A percentile compares a stretch with the other conserved stretches of the same genome.
These are phyloP conservation scores for Erannis defoliaria DNA, from an alignment of 2,888 invertebrate species.

Conservation along the genomic window DNA sequence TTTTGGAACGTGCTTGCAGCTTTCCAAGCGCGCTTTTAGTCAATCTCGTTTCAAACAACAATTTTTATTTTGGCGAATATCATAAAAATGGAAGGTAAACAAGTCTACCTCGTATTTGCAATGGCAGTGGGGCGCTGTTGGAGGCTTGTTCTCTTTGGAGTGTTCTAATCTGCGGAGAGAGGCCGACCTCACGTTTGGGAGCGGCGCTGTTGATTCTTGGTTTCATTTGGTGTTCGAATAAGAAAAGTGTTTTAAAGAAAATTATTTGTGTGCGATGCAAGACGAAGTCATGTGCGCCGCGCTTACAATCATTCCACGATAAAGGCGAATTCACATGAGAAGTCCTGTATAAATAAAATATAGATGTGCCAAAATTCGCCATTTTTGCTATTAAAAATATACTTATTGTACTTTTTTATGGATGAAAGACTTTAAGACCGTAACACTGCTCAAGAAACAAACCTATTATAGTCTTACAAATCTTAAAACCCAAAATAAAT, in stretches of 20 bases:
- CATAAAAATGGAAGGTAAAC: conserved; percentile 83
- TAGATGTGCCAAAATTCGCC: too few species aligned
- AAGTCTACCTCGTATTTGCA: conserved; percentile 75
- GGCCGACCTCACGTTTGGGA: conserved; percentile 74
- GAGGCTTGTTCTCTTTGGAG: conserved; percentile 77
- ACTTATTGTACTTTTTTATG: too few species aligned
- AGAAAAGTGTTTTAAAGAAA: background rate
- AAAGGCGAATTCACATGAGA: too few species aligned
- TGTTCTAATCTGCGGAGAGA: conserved; percentile 74
- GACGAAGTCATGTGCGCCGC: too few species aligned
- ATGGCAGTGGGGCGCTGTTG: conserved; percentile 67
- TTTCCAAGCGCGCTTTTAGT: conserved; percentile 64
- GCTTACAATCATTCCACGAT: too few species aligned
- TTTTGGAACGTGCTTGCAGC: conserved; percentile 26
- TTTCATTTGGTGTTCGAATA: conserved; percentile 53
- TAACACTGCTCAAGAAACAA: too few species aligned
- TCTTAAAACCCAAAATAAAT: too few species aligned
- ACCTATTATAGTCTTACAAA: too few species aligned
- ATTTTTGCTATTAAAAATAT: too few species aligned
- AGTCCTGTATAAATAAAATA: too few species aligned
- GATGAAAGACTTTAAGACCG: too few species aligned
- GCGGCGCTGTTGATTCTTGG: conserved; percentile 77
- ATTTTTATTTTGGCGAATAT: conserved; percentile 69
- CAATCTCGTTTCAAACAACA: conserved; percentile 66
- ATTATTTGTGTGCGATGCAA: too few species aligned